Evolutionary conservation across 2,797 vertebrate species (phyloP).

Genomic region (Ispidina picta): DNA sequence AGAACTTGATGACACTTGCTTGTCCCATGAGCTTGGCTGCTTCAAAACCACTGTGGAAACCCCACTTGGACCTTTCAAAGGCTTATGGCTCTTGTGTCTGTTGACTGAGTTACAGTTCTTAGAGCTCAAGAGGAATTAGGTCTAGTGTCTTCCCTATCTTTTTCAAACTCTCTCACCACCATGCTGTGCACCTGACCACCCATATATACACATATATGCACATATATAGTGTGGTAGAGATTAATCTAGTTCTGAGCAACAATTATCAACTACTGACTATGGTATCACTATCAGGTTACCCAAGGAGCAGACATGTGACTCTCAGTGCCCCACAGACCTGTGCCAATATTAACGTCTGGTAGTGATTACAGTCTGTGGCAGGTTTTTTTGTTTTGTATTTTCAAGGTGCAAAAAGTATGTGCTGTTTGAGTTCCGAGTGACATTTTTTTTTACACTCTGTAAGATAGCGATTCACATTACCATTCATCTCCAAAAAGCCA

Average conservation of each 20-base stretch:
- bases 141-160: not conserved
- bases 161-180: not conserved
- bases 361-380: not conserved
- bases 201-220: not conserved
- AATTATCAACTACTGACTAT: not conserved
- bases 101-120: not conserved
- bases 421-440: not conserved
- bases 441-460: not conserved
- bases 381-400: not conserved
- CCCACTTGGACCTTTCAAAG: not conserved
- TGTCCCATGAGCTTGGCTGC: not conserved
- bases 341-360: not conserved
- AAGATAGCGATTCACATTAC: slow-evolving; percentile 1
- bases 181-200: not conserved
- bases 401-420: not conserved
- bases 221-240: accelerated
- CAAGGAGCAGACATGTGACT: not conserved
- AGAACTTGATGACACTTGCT: not conserved
- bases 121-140: accelerated
- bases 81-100: not conserved
- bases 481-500: slow-evolving; percentile 42
- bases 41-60: accelerated
- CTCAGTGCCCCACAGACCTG: not conserved
- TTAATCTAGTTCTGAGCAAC: accelerated
- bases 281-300: accelerated